Evolutionary conservation across 1,140 invertebrate species (phyloP).

Genomic region (Ceratosolen solmsi): DNA sequence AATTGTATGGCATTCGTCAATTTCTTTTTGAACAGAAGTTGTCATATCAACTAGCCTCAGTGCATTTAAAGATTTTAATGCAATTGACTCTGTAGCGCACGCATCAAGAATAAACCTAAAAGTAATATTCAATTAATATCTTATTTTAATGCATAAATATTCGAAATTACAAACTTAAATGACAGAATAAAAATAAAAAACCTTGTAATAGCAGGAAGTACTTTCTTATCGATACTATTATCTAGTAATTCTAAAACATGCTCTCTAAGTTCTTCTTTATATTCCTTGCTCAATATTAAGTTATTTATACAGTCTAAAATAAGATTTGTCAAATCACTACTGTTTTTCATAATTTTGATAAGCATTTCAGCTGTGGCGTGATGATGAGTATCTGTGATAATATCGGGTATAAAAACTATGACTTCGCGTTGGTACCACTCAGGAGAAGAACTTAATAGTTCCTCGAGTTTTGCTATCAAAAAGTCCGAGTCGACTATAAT

Average conservation of each 20-base stretch:
- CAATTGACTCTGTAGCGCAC: conserved; percentile 54
- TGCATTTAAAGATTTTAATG: conserved; percentile 61
- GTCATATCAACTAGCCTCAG: conserved; percentile 64
- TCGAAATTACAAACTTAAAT: not conserved
- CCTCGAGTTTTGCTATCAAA: conserved; percentile 61
- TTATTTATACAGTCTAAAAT: conserved; percentile 65
- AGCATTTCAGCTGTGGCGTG: conserved; percentile 64
- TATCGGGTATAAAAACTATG: conserved; percentile 66
- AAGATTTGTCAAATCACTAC: conserved; percentile 60
- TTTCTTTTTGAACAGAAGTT: conserved; percentile 59
- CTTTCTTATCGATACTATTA: conserved; percentile 55
- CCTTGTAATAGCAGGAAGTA: conserved; percentile 64
- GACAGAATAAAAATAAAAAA: conserved; percentile 52
- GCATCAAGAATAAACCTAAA: conserved; percentile 64
- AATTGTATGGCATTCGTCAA: conserved; percentile 63
- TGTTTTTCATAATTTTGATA: conserved; percentile 63
- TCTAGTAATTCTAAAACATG: conserved; percentile 63
- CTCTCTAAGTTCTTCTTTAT: conserved; percentile 62
- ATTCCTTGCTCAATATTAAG: conserved; percentile 65
- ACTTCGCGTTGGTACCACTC: conserved; percentile 68
- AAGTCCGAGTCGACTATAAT: conserved; percentile 57
- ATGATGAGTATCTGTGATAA: conserved; percentile 66
- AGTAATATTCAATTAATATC: conserved; percentile 32
- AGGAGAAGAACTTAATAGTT: conserved; percentile 66
- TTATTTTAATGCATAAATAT: conserved; percentile 33